phyloP scores from a whole-genome alignment of 2,797 vertebrate species.

The Falco concolor region DNA sequence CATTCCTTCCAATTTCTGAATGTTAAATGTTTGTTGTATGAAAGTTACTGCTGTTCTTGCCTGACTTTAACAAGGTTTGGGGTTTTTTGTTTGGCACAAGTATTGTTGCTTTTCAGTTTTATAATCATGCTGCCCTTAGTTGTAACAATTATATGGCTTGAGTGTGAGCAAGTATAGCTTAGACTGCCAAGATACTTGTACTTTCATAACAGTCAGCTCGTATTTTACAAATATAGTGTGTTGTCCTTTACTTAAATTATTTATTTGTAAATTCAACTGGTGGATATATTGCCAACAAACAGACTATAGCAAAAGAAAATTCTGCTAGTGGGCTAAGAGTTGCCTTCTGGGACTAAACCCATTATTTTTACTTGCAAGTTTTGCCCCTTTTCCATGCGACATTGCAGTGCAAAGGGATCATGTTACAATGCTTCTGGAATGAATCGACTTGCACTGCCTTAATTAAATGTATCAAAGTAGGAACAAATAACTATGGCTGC shows the following conservation, averaged over 20 bases:
- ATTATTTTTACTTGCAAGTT: not conserved
- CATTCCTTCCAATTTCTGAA: conserved; percentile 47
- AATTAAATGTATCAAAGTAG: conserved; percentile 31
- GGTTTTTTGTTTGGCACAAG: conserved; percentile 40
- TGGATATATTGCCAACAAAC: not conserved
- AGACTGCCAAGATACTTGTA: conserved; percentile 6
- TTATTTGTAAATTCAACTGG: conserved; percentile 3
- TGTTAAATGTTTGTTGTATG: conserved; percentile 51
- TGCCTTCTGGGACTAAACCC: conserved; percentile 48
- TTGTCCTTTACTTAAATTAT: conserved; percentile 19
- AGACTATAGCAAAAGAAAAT: not conserved
- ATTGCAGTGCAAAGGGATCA: not conserved
- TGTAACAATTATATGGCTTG: not conserved
- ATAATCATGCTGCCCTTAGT: not conserved
- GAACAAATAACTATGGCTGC: not conserved
- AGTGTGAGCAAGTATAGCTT: not conserved
- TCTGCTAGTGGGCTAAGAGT: not conserved
- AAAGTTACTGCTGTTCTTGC: conserved; percentile 45
- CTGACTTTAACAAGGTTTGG: conserved; percentile 55
- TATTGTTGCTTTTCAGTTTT: conserved; percentile 27
- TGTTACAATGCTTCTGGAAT: conserved; percentile 37
- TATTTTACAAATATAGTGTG: not conserved
- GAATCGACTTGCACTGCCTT: conserved; percentile 29
- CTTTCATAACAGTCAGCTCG: conserved; percentile 11
- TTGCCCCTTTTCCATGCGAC: not conserved